These are phyloP conservation scores for Conopomorpha cramerella DNA, from an alignment of 1,140 invertebrate genomes.

Conservation along the genomic window DNA sequence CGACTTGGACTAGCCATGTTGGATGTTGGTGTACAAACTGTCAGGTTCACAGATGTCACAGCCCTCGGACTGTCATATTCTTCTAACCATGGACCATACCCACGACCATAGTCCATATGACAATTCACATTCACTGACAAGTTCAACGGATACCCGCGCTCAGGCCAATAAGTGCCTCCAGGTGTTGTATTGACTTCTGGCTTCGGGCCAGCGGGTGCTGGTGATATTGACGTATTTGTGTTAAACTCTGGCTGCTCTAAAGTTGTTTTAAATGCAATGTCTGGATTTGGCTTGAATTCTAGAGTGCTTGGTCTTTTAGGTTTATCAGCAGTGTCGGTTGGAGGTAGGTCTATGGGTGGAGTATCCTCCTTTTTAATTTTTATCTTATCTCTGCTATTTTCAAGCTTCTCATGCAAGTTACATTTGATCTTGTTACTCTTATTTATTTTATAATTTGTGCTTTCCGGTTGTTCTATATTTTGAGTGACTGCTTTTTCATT, in stretches of 20 bases:
- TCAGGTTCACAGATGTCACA: slow-evolving; percentile 55
- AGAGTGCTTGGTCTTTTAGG: slow-evolving; percentile 47
- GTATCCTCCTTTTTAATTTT: slow-evolving; percentile 36
- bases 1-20: slow-evolving; percentile 41
- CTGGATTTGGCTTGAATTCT: slow-evolving; percentile 51
- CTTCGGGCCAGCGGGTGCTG: slow-evolving; percentile 19
- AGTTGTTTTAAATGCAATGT: slow-evolving; percentile 49
- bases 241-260: slow-evolving; percentile 27
- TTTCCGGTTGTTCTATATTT: slow-evolving; percentile 27
- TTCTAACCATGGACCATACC: slow-evolving; percentile 48
- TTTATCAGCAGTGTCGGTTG: slow-evolving; percentile 15
- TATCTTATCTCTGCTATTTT: slow-evolving; percentile 39
- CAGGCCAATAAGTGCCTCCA: slow-evolving; percentile 17
- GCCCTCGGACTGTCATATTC: slow-evolving; percentile 46
- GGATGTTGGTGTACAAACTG: slow-evolving; percentile 54
- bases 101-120: slow-evolving; percentile 59
- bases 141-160: slow-evolving; percentile 54
- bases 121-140: slow-evolving; percentile 65
- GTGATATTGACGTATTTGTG: slow-evolving; percentile 30
- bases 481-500: no score
- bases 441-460: slow-evolving; percentile 44
- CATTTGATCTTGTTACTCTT: slow-evolving; percentile 51
- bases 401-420: slow-evolving; percentile 46
- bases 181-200: slow-evolving; percentile 27
- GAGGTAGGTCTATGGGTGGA: no score